Conservation (phyloP, 2,113 vertebrate genomes). For the Aythya baeri region DNA sequence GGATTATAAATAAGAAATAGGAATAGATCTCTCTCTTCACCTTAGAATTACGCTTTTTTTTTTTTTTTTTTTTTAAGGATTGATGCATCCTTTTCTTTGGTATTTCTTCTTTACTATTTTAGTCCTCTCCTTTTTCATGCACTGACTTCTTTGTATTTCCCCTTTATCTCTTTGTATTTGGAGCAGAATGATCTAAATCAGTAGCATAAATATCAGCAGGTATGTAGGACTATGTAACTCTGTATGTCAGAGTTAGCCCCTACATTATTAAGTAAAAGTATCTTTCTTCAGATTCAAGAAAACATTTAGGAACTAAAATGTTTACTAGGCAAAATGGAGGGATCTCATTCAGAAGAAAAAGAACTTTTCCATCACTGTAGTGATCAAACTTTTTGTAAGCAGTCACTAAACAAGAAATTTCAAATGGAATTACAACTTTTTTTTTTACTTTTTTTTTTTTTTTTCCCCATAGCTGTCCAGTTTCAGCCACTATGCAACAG, state of each 20-base stretch:
- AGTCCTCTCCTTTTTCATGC: neutral
- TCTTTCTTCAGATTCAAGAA: neutral
- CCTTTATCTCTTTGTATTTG: neutral
- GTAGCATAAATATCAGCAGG: neutral
- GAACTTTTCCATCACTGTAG: neutral
- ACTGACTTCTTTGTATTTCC: neutral
- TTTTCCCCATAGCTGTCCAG: neutral
- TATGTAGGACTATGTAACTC: neutral
- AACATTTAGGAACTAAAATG: neutral
- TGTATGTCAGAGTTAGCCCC: neutral
- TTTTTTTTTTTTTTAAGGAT: neutral
- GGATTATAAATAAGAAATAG: conserved; percentile 33
- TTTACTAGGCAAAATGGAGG: neutral
- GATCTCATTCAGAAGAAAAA: neutral
- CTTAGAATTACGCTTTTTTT: neutral
- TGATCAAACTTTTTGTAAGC: neutral
- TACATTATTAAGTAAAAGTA: fast-evolving
- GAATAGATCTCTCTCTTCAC: conserved; percentile 27
- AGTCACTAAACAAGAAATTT: neutral
- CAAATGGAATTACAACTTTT: neutral
- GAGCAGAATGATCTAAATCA: neutral
- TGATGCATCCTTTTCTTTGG: neutral
- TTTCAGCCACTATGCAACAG: neutral
- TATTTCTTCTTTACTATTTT: neutral
- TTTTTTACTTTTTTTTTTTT: neutral